Percentiles rank a stretch among this genome's conserved stretches.
Conservation (phyloP, 1,140 invertebrate species). For the Lasioglossum albipes region DNA sequence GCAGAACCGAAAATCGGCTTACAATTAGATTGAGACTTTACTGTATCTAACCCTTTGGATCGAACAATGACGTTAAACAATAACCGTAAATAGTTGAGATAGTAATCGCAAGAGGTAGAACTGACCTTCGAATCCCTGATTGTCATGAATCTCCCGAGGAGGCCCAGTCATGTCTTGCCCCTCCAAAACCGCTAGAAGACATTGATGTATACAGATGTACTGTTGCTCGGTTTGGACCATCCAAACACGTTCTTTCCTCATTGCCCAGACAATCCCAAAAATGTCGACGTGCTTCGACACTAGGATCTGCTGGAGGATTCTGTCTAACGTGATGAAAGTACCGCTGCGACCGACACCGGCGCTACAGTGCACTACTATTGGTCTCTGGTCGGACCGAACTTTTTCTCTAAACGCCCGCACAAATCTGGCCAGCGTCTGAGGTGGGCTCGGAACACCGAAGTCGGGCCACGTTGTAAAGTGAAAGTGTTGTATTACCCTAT, state of each 20-base stretch:
- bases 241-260: conserved; percentile 97
- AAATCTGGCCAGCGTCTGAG: conserved; percentile 93
- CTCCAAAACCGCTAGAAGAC: conserved; percentile 94
- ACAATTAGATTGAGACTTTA: too few relatives aligned
- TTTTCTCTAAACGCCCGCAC: conserved; percentile 95
- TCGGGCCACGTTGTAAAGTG: conserved; percentile 99
- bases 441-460: conserved; percentile 96
- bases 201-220: conserved; percentile 98
- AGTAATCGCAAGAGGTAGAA: neutral
- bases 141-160: conserved; percentile 91
- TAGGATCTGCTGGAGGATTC: conserved; percentile 92
- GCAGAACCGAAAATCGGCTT: too few relatives aligned
- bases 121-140: conserved; percentile 95
- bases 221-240: conserved; percentile 99
- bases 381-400: conserved; percentile 91
- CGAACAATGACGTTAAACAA: too few relatives aligned
- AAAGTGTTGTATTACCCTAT: conserved; percentile 93
- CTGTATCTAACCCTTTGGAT: too few relatives aligned
- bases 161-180: conserved; percentile 90
- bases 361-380: conserved; percentile 96
- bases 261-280: conserved; percentile 97
- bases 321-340: conserved; percentile 96
- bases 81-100: too few relatives aligned
- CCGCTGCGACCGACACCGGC: conserved; percentile 93
- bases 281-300: conserved; percentile 93